Evolutionary conservation across 2,888 invertebrate genomes (phyloP), one percentile per base, ranked within the genome.

Genomic region (Octodonta nipae): DNA sequence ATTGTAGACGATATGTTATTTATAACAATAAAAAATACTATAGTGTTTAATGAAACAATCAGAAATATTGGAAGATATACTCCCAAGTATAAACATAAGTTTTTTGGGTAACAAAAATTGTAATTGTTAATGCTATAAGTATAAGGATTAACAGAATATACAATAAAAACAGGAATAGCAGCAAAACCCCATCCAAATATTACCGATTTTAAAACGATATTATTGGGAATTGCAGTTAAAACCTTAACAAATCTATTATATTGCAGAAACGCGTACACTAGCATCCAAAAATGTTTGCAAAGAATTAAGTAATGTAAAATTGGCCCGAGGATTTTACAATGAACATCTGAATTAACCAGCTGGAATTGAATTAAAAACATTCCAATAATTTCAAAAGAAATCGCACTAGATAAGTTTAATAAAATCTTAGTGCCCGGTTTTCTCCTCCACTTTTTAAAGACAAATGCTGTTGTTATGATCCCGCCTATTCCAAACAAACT

Each of bases 281-380:
- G 54, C 78, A 79, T 79, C 80, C 79, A 80, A 43, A 70, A 69
- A 53, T 78, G 79, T 5, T 78, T 73, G 1, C 73, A 66, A 12
- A 79, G 50, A 14, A 77, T 67, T 8, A 75, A 68, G 50, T 78
- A 79, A 49, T 79, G 79, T 8, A 78, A 49, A 4, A 67, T 45
- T 5, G 72, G 67, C 2, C 78, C 78, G 1, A 72, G 55, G 5
- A 69, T 46, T 52, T 69, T 63, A 48, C 80, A 80, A 2, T 31
- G 27, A 5, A 28, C 20, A 0, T 28, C 26, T 4, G 27, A 8
- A 11, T 16, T 32, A 4, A 43, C 26, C 5, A 37, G 2, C 26
- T 43, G 31, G 0, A 42, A 31, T 16, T 43, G 47, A 5, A 37
- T 46, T 45, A 69, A 65, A 26, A 48, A 45, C 34, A 47, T 42